phyloP scores from a whole-genome alignment of 1,140 invertebrate species.

The Caenorhabditis latens region DNA sequence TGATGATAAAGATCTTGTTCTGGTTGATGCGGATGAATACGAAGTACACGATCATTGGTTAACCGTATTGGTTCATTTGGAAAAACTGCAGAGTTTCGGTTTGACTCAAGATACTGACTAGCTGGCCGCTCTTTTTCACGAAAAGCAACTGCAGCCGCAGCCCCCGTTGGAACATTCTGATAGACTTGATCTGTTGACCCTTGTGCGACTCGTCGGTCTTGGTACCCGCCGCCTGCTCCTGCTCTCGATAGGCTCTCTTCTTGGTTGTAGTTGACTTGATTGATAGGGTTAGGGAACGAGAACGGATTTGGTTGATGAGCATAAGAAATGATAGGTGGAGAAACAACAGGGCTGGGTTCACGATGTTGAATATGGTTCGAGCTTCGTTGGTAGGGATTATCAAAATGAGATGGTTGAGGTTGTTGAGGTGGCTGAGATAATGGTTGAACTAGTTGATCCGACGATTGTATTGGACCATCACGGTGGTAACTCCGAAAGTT shows the following conservation, averaged over 20 bases:
- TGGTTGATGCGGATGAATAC: conserved; percentile 19
- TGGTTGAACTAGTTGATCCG: neutral
- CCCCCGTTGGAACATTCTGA: conserved; percentile 15
- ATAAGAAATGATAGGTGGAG: conserved; percentile 14
- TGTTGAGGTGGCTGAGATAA: neutral
- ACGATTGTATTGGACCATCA: neutral
- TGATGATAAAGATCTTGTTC: conserved; percentile 35
- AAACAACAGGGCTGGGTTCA: conserved; percentile 2
- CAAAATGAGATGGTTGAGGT: neutral
- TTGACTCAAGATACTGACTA: neutral
- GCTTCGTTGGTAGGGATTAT: neutral
- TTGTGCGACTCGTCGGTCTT: neutral
- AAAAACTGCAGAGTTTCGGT: conserved; percentile 8
- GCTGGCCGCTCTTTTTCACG: conserved; percentile 13
- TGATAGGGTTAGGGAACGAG: conserved; percentile 32
- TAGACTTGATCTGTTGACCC: conserved; percentile 15
- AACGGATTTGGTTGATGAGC: conserved; percentile 1
- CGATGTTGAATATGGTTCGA: neutral
- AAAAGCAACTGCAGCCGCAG: conserved; percentile 10
- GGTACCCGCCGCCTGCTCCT: neutral
- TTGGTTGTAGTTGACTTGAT: conserved; percentile 38
- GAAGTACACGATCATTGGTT: conserved; percentile 34
- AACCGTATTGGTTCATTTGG: conserved; percentile 14
- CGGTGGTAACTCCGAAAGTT: conserved; percentile 4
- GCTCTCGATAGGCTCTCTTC: neutral